These are phyloP conservation scores for Knipowitschia caucasica DNA, from an alignment of 2,797 vertebrate species.

Conservation along the genomic window DNA sequence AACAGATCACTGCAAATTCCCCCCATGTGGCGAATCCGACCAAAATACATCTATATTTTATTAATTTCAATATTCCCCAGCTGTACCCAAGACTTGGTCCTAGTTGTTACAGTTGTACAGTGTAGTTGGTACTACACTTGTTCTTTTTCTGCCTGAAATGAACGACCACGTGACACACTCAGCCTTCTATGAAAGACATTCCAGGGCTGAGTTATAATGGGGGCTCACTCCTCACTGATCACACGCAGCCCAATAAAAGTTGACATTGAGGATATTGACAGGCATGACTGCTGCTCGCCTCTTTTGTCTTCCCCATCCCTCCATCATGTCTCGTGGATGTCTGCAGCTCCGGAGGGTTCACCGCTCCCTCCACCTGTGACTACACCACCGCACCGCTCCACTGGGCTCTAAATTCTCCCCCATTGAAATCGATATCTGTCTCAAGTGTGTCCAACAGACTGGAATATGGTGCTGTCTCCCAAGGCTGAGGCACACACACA, in stretches of 20 bases:
- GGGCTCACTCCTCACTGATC: conserved; percentile 9
- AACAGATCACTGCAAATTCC: no score
- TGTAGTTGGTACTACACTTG: no score
- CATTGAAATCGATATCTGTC: conserved; percentile 72
- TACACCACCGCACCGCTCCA: conserved; percentile 34
- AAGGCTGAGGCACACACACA: conserved; percentile 45
- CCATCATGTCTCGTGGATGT: conserved; percentile 10
- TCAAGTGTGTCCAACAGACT: conserved; percentile 60
- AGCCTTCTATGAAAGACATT: neutral
- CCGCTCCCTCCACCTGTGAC: neutral
- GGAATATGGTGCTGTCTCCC: conserved; percentile 59
- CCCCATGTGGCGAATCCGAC: no score
- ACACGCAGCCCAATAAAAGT: conserved; percentile 14
- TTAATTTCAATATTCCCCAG: no score
- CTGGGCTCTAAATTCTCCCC: conserved; percentile 64
- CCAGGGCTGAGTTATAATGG: conserved; percentile 1
- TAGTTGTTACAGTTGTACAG: no score
- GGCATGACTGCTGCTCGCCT: conserved; percentile 7
- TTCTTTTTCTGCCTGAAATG: no score
- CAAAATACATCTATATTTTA: no score
- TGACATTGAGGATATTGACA: conserved; percentile 24
- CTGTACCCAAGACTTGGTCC: no score
- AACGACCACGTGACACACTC: neutral
- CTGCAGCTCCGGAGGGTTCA: conserved; percentile 2
- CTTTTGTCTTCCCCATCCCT: conserved; percentile 8